Evolutionary conservation across 1,140 invertebrate genomes (phyloP), one percentile per base, ranked within the genome.

Genomic region (Drosophila obscura): DNA sequence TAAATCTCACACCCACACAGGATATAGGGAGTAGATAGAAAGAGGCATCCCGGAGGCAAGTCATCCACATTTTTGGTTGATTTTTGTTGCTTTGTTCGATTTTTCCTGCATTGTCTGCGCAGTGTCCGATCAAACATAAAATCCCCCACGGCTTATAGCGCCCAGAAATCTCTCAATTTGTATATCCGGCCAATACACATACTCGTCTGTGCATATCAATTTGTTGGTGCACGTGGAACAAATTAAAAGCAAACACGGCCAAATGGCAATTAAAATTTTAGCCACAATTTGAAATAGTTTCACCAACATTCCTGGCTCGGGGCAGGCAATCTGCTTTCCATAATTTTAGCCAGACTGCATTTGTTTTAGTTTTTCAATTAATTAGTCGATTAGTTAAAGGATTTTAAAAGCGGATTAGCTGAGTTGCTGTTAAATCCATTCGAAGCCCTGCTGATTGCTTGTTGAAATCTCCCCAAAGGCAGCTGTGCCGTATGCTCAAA

Each of bases 1-100:
- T 73, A 82, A 78, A 75, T 51, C 69, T 81, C 49, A 44, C 82
- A 72, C 78, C 68, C 49, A 48, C 19, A 11, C 9, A 9, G 31
- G 68, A 56, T 48, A 43, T 24, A 5, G 44, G 8, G 35, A 13
- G 28, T 26, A 64, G 53, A 48, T 26, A 46, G 45, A 53, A 44
- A 53, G 45, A 26, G 49, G 16, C 55, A 43, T 7, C 22, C 46
- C n/a, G 28, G 8, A 28, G 39, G 55, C 46, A 31, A 22, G 46
- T 48, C 59, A 72, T 57, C 26, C 31, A 31, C 15, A 68, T 43
- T 68, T 68, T 68, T 43, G 39, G 51, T 57, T 50, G 16, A n/a
- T 19, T 35, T 57, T 69, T 28, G 31, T 49, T 49, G 31, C 31
- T 48, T 68, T 67, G 35, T 39, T 39, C 35, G 35, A 39, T 39